Evolutionary conservation across 2,888 invertebrate genomes (phyloP).

Genomic region (Microctonus hyperodae): DNA sequence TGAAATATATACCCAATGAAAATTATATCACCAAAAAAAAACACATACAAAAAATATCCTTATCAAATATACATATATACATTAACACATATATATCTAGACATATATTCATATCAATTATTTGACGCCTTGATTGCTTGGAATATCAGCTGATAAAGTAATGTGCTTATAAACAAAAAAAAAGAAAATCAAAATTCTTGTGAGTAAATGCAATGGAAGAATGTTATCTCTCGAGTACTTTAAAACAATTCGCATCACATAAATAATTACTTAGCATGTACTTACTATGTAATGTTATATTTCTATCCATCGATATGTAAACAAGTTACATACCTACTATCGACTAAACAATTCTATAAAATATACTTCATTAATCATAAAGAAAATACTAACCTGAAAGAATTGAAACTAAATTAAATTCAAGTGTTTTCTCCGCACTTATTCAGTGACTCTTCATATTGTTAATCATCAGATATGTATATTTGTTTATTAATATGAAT

Average conservation of each 20-base stretch:
- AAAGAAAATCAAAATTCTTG: not conserved
- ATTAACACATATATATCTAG: not conserved
- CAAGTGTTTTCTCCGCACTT: no score
- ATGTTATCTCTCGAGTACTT: not conserved
- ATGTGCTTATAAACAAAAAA: not conserved
- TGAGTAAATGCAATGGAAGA: not conserved
- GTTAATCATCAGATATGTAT: no score
- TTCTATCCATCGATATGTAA: slow-evolving; percentile 1
- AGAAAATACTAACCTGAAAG: no score
- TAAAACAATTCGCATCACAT: not conserved
- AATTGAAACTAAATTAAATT: no score
- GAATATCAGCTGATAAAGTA: not conserved
- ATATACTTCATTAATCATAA: no score
- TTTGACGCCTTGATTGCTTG: not conserved
- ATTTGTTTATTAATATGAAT: no score
- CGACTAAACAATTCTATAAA: slow-evolving; percentile 7
- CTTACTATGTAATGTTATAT: not conserved
- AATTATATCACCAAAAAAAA: no score
- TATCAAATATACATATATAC: not conserved
- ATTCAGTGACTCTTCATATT: no score
- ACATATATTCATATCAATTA: not conserved
- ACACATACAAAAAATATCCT: not conserved
- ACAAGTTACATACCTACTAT: not conserved
- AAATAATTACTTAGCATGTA: no score
- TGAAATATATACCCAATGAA: no score